A percentile compares a stretch with the other conserved stretches of the same genome.
Evolutionary conservation across 1,140 invertebrate genomes (phyloP).

Genomic region (Solenopsis fugax): DNA sequence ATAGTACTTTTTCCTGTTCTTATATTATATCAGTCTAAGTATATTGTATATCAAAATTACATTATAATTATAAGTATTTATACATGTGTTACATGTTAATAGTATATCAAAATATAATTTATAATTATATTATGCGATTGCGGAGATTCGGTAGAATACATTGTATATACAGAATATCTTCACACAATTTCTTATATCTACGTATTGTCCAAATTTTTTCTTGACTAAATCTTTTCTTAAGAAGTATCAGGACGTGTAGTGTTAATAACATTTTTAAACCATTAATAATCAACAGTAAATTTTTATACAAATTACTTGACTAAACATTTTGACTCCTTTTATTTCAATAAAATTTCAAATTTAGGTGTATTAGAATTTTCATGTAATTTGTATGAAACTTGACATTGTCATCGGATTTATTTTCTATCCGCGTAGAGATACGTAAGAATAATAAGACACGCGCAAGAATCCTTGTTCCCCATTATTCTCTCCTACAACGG

Average conservation of each 20-base stretch:
- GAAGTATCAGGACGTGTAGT: neutral
- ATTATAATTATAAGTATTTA: neutral
- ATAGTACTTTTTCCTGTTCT: no score
- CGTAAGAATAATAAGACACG: slow-evolving; percentile 10
- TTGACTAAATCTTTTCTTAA: neutral
- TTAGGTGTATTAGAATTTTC: slow-evolving; percentile 2
- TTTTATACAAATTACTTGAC: neutral
- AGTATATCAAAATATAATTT: neutral
- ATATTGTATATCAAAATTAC: neutral
- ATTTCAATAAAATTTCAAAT: slow-evolving; percentile 23
- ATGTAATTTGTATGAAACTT: neutral
- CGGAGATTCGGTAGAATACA: neutral
- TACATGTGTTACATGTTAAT: neutral
- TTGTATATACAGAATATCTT: neutral
- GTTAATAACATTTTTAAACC: neutral
- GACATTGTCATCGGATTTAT: slow-evolving; percentile 8
- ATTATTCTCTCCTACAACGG: slow-evolving; percentile 72
- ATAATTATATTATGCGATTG: neutral
- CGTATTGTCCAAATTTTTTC: neutral
- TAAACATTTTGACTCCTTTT: neutral
- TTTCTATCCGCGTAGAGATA: neutral
- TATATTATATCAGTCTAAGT: no score
- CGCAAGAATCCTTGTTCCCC: slow-evolving; percentile 32
- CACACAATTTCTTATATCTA: neutral
- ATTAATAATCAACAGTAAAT: neutral